Evolutionary conservation across 2,888 invertebrate genomes (phyloP).

Genomic region (Leptopterna dolabrata): DNA sequence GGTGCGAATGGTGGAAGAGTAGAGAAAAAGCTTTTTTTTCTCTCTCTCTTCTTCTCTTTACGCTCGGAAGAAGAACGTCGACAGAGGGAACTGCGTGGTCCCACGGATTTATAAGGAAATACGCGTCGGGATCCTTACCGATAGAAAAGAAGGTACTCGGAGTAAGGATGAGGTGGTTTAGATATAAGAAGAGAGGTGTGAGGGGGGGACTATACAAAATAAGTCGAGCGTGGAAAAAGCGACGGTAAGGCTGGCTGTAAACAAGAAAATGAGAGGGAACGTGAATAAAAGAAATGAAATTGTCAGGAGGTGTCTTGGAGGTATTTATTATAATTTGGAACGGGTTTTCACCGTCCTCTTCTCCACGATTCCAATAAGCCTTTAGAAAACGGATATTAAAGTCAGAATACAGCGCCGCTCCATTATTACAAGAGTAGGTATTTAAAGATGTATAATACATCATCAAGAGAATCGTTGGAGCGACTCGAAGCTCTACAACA

Average conservation of each 20-base stretch:
- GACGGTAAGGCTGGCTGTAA: not conserved
- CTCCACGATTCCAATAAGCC: not conserved
- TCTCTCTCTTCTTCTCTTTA: not conserved
- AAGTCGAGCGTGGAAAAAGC: not conserved
- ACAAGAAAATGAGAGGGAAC: not conserved
- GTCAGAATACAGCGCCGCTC: too few relatives aligned
- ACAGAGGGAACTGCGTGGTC: not conserved
- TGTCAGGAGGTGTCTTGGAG: not conserved
- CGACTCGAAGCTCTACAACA: too few relatives aligned
- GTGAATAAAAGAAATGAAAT: not conserved
- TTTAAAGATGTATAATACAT: too few relatives aligned
- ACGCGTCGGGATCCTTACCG: not conserved
- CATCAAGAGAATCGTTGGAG: too few relatives aligned
- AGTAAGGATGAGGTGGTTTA: not conserved
- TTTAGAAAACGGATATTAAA: not conserved
- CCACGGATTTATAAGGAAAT: not conserved
- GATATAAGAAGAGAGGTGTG: not conserved
- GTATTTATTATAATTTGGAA: not conserved
- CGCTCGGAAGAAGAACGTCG: not conserved
- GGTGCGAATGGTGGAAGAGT: not conserved
- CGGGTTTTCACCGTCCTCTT: not conserved
- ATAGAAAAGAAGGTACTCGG: not conserved
- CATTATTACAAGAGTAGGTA: too few relatives aligned
- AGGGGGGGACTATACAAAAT: not conserved
- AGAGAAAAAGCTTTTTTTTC: not conserved